Evolutionary conservation across 92 coral and sea anemone genomes (phyloP).

Genomic region (Siderastrea siderea): DNA sequence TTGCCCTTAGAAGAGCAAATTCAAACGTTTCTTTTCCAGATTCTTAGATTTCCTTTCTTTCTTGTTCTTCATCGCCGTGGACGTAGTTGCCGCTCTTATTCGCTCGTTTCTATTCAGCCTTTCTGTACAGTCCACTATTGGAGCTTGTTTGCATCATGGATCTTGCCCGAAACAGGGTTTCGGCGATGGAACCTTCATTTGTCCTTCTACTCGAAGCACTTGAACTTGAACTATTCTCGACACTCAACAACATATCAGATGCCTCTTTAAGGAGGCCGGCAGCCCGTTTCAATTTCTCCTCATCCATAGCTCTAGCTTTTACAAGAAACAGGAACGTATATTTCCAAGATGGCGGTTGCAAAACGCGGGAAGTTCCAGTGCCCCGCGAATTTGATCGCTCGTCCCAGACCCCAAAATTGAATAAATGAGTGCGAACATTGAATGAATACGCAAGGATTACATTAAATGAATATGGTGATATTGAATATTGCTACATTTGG

Average conservation of each 20-base stretch:
- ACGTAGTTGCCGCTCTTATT: slow-evolving; percentile 52
- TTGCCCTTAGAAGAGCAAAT: slow-evolving; percentile 61
- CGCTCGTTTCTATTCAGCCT: slow-evolving; percentile 64
- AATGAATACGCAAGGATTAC: neutral
- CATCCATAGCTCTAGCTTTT: slow-evolving; percentile 26
- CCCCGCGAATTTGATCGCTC: neutral
- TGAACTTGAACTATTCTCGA: neutral
- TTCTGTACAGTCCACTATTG: slow-evolving; percentile 49
- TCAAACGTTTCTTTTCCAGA: slow-evolving; percentile 56
- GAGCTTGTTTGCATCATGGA: slow-evolving; percentile 65
- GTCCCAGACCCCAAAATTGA: neutral
- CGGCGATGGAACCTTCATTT: slow-evolving; percentile 27
- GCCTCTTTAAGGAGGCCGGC: slow-evolving; percentile 59
- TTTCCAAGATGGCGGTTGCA: neutral
- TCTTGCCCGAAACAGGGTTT: slow-evolving; percentile 61
- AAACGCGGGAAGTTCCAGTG: neutral
- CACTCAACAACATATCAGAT: slow-evolving; percentile 55
- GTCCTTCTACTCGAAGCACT: slow-evolving; percentile 7
- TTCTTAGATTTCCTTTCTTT: slow-evolving; percentile 27
- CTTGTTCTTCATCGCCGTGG: slow-evolving; percentile 35
- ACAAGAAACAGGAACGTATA: neutral
- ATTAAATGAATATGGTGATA: slow-evolving; percentile 42
- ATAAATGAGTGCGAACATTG: slow-evolving; percentile 4
- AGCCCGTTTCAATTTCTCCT: slow-evolving; percentile 46
- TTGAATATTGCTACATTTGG: slow-evolving; percentile 40